phyloP scores from a whole-genome alignment of 2,888 invertebrate species.

The Argynnis bischoffii region DNA sequence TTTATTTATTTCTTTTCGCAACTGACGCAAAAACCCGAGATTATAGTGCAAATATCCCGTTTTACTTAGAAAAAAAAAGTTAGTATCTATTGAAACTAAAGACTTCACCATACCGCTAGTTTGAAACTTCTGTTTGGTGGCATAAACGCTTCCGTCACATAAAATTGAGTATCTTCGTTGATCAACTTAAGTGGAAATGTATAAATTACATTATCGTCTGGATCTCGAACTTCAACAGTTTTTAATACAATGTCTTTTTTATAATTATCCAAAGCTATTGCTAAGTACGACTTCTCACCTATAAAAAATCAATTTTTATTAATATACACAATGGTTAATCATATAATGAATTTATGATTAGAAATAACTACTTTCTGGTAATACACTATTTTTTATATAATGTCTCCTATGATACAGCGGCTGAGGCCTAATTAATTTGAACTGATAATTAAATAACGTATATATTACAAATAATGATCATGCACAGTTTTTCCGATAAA shows the following conservation, averaged over 20 bases:
- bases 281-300: conserved; percentile 39
- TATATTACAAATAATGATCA: too few species aligned
- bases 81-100: background rate
- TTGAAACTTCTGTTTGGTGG: conserved; percentile 52
- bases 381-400: too few species aligned
- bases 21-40: too few species aligned
- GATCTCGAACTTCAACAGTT: conserved; percentile 48
- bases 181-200: conserved; percentile 46
- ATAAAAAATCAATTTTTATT: background rate
- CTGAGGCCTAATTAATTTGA: too few species aligned
- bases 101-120: conserved; percentile 45
- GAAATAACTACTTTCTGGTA: too few species aligned
- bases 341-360: too few species aligned
- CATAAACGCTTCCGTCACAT: conserved; percentile 46
- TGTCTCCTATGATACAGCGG: too few species aligned
- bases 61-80: background rate
- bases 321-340: too few species aligned
- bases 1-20: too few species aligned
- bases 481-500: too few species aligned
- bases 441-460: too few species aligned
- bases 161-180: conserved; percentile 49
- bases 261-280: conserved; percentile 49
- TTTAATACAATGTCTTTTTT: conserved; percentile 46
- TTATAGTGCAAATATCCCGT: too few species aligned
- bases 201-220: conserved; percentile 43